Conservation (phyloP, 2,888 invertebrate species). For the Phaedon cochleariae region DNA sequence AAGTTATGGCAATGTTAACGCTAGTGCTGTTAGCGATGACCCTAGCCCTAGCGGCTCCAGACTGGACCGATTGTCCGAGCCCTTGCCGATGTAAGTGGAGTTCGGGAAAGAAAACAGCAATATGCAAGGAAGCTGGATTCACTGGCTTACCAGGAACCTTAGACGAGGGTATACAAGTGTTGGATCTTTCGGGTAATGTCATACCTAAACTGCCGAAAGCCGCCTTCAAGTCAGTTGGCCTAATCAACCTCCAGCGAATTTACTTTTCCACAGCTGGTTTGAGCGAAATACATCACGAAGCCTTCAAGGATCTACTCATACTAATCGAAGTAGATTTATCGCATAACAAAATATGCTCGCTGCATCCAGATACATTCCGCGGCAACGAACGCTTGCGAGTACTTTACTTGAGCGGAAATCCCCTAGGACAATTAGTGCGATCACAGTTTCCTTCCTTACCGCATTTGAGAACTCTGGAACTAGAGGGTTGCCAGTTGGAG, state of each 20-base stretch:
- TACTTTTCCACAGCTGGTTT: slow-evolving; percentile 81
- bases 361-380: slow-evolving; percentile 82
- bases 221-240: slow-evolving; percentile 79
- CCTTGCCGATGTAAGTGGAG: slow-evolving; percentile 93
- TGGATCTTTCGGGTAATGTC: slow-evolving; percentile 84
- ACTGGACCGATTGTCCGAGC: slow-evolving; percentile 89
- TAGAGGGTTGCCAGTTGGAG: slow-evolving; percentile 81
- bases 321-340: slow-evolving; percentile 88
- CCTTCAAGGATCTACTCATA: slow-evolving; percentile 87
- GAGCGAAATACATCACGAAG: slow-evolving; percentile 79
- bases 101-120: slow-evolving; percentile 88
- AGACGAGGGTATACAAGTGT: slow-evolving; percentile 82
- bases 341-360: slow-evolving; percentile 77
- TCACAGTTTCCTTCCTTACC: slow-evolving; percentile 85
- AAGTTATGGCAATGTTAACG: slow-evolving; percentile 58
- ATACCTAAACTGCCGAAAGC: slow-evolving; percentile 79
- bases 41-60: slow-evolving; percentile 69
- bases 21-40: slow-evolving; percentile 58
- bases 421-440: slow-evolving; percentile 74
- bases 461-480: slow-evolving; percentile 80
- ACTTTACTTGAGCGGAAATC: slow-evolving; percentile 84
- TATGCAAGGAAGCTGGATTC: slow-evolving; percentile 83
- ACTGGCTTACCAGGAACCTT: slow-evolving; percentile 78
- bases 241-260: slow-evolving; percentile 85
- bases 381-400: slow-evolving; percentile 85